Percentiles rank a stretch among this genome's conserved stretches.
phyloP scores from a whole-genome alignment of 2,888 invertebrate genomes.

The Dorcus hopei region DNA sequence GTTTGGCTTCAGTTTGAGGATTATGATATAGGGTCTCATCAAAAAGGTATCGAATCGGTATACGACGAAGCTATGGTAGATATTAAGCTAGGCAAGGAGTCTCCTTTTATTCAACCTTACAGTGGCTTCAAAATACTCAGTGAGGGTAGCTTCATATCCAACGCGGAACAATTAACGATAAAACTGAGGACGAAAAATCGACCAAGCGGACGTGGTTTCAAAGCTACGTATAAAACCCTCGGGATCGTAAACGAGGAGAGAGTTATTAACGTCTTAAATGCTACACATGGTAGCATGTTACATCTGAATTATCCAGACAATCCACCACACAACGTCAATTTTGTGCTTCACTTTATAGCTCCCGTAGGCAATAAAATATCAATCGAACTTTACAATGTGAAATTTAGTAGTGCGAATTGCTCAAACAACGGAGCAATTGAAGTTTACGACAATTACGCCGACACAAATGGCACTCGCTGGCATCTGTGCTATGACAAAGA shows the following conservation, averaged over 20 bases:
- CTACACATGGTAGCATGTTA: slow-evolving; percentile 51
- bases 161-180: slow-evolving; percentile 60
- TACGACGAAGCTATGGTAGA: slow-evolving; percentile 57
- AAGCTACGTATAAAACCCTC: slow-evolving; percentile 61
- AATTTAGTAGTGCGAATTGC: slow-evolving; percentile 44
- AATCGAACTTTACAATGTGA: slow-evolving; percentile 52
- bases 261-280: slow-evolving; percentile 49
- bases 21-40: slow-evolving; percentile 57
- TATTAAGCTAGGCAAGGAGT: slow-evolving; percentile 55
- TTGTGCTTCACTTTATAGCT: slow-evolving; percentile 56
- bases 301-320: slow-evolving; percentile 60
- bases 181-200: slow-evolving; percentile 62
- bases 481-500: slow-evolving; percentile 55
- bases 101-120: slow-evolving; percentile 57
- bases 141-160: slow-evolving; percentile 66
- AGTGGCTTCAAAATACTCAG: slow-evolving; percentile 55
- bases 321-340: slow-evolving; percentile 54
- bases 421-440: slow-evolving; percentile 38
- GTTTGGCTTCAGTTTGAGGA: slow-evolving; percentile 69
- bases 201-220: slow-evolving; percentile 65
- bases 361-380: slow-evolving; percentile 55
- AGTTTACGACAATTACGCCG: slow-evolving; percentile 65
- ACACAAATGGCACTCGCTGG: slow-evolving; percentile 69
- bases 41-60: slow-evolving; percentile 37
- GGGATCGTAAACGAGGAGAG: slow-evolving; percentile 45